phyloP scores from a whole-genome alignment of 53 echinoderm and acorn worm species.

The Apostichopus leukothele region DNA sequence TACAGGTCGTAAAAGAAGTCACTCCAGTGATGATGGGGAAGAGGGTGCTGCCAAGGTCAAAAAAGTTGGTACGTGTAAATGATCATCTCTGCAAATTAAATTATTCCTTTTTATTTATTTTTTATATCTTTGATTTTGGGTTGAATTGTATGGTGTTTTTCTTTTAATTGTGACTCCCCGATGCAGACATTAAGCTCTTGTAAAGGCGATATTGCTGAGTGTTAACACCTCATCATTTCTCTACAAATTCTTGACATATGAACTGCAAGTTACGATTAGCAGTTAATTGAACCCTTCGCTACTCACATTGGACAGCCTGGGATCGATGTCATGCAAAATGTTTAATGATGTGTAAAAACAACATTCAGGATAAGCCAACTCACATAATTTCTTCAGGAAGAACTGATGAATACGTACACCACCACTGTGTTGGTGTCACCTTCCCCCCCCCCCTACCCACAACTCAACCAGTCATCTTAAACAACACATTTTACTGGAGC shows the following conservation, averaged over 20 bases:
- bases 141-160: not conserved
- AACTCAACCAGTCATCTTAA: no score
- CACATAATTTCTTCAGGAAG: no score
- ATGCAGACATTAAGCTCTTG: not conserved
- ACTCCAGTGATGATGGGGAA: not conserved
- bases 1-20: not conserved
- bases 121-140: not conserved
- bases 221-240: not conserved
- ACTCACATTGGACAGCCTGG: no score
- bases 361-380: no score
- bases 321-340: no score
- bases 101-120: not conserved
- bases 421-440: no score
- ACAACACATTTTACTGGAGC: no score
- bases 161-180: not conserved
- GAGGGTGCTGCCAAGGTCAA: not conserved
- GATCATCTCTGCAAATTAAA: not conserved
- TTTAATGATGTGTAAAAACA: no score
- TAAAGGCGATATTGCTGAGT: not conserved
- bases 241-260: not conserved
- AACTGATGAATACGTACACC: no score
- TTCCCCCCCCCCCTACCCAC: no score
- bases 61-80: not conserved
- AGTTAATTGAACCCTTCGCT: no score
- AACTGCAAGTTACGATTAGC: no score